Percentiles rank a stretch among this genome's conserved stretches.
Conservation (phyloP, 1,140 invertebrate genomes). For the Temnothorax curvispinosus region DNA sequence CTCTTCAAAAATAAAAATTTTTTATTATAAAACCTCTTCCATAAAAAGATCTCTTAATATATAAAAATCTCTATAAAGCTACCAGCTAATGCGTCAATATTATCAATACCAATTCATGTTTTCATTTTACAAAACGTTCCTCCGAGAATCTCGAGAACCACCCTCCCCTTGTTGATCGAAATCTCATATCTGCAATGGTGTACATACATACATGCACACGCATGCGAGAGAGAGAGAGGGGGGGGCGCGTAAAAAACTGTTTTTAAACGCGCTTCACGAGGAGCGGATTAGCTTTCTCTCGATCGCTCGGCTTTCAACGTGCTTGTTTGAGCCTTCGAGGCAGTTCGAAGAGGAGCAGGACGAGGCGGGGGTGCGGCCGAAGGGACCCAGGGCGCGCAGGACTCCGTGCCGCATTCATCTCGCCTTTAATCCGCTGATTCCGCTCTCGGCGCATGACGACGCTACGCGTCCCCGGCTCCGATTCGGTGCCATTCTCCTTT, state of each 20-base stretch:
- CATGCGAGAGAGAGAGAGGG: background rate
- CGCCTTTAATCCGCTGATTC: constrained; percentile 69
- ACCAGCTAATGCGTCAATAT: background rate
- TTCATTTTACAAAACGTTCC: constrained; percentile 32
- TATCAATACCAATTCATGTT: background rate
- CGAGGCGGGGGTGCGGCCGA: background rate
- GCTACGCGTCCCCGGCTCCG: constrained; percentile 30
- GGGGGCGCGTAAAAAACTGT: constrained; percentile 21
- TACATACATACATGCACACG: background rate
- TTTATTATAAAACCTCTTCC: too few relatives aligned
- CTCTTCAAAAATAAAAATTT: too few relatives aligned
- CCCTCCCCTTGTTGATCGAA: constrained; percentile 8
- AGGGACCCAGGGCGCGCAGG: constrained; percentile 7
- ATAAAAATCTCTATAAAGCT: background rate
- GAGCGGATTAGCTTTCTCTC: constrained; percentile 68
- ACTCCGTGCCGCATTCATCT: constrained; percentile 56
- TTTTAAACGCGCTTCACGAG: constrained; percentile 36
- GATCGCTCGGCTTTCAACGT: constrained; percentile 47
- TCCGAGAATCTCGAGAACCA: background rate
- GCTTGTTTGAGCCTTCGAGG: constrained; percentile 42
- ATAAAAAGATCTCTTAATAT: too few relatives aligned
- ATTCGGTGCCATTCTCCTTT: constrained; percentile 51
- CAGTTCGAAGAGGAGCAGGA: background rate
- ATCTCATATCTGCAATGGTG: constrained; percentile 25
- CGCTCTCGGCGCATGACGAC: constrained; percentile 56